Evolutionary conservation across 1,140 invertebrate species (phyloP).

Genomic region (Mizuhopecten yessoensis): DNA sequence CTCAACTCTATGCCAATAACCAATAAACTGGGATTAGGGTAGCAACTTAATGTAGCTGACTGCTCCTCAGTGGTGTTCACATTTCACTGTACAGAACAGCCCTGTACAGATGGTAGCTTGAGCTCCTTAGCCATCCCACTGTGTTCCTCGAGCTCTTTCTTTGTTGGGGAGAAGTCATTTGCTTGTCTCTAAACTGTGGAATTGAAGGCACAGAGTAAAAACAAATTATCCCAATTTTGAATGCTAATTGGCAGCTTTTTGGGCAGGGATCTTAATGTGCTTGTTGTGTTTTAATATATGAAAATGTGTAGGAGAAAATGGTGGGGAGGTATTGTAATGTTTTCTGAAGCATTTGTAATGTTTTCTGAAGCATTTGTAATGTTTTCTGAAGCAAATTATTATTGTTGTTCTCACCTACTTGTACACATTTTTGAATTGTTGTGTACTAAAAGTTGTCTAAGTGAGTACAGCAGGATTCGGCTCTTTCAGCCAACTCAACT

Average conservation of each 20-base stretch:
- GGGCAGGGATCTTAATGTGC: not conserved
- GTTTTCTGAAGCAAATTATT: not conserved
- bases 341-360: not conserved
- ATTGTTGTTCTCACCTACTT: no score
- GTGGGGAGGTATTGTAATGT: not conserved
- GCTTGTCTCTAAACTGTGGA: not conserved
- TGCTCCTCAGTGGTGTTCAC: not conserved
- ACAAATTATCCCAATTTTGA: not conserved
- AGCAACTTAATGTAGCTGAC: conserved; percentile 13
- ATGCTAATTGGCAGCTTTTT: not conserved
- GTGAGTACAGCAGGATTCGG: no score
- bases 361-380: not conserved
- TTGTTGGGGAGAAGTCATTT: not conserved
- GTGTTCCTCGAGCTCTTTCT: not conserved
- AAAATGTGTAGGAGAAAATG: not conserved
- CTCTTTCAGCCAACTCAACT: no score
- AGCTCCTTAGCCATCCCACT: not conserved
- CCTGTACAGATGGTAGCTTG: not conserved
- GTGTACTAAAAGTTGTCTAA: no score
- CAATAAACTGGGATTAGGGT: not conserved
- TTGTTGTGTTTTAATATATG: not conserved
- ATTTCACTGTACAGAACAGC: not conserved
- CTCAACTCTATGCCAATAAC: conserved; percentile 8
- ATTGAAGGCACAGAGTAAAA: not conserved
- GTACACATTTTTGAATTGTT: no score